These are phyloP conservation scores for Masnerella sp. DNA, from an alignment of 2,888 invertebrate species.

Conservation along the genomic window DNA sequence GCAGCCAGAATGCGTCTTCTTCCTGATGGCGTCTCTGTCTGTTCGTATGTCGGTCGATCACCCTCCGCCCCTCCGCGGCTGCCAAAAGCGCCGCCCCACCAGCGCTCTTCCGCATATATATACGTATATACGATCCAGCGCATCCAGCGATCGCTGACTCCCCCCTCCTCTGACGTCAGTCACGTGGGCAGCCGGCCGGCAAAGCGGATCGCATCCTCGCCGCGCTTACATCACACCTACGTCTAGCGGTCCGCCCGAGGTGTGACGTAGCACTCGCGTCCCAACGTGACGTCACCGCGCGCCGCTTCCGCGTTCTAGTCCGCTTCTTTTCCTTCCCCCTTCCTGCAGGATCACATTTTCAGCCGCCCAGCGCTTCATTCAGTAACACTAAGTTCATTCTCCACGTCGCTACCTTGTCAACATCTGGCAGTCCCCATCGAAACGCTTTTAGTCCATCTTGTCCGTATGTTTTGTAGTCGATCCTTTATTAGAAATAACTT, in stretches of 20 bases:
- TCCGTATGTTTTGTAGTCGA: no score
- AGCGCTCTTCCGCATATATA: constrained; percentile 16
- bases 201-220: constrained; percentile 46
- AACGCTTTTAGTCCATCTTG: no score
- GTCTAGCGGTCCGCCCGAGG: constrained; percentile 45
- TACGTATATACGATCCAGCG: no score
- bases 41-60: constrained; percentile 60
- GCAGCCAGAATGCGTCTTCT: constrained; percentile 61
- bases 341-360: constrained; percentile 5
- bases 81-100: constrained; percentile 28
- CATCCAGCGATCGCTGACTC: not conserved
- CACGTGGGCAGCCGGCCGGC: constrained; percentile 56
- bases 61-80: constrained; percentile 53
- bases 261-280: constrained; percentile 61
- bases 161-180: constrained; percentile 51
- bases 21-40: constrained; percentile 61
- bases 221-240: constrained; percentile 26
- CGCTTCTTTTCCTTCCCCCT: not conserved
- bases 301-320: constrained; percentile 59
- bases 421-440: no score
- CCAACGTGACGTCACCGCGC: constrained; percentile 56
- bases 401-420: no score
- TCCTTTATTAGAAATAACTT: no score
- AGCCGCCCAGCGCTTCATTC: no score
- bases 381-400: no score